Conservation (phyloP, 2,888 invertebrate genomes). For the Polymixis lichenea region DNA sequence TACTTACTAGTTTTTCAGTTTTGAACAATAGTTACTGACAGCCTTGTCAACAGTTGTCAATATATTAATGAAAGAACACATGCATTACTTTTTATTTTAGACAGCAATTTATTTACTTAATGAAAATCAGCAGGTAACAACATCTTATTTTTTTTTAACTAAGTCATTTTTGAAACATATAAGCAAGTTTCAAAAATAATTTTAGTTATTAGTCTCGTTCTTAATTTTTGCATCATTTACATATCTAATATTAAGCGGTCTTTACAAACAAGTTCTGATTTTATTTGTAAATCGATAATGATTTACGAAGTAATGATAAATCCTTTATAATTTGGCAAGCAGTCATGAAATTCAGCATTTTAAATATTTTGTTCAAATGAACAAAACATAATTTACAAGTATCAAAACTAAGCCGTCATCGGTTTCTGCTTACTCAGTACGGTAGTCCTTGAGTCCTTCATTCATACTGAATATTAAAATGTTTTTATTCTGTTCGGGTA, state of each 20-base stretch:
- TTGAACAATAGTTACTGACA: background rate
- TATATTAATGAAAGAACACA: background rate
- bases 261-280: constrained; percentile 21
- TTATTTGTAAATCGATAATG: constrained; percentile 8
- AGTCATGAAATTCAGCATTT: background rate
- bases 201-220: background rate
- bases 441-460: too few species aligned
- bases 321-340: background rate
- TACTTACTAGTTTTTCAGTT: background rate
- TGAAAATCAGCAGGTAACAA: background rate
- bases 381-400: constrained; percentile 17
- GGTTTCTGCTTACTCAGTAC: background rate
- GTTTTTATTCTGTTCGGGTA: background rate
- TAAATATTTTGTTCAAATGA: background rate
- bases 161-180: background rate
- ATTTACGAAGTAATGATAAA: constrained; percentile 9
- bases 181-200: background rate
- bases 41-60: background rate
- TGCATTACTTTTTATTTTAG: too few species aligned
- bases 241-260: background rate
- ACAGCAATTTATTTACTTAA: too few species aligned
- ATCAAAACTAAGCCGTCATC: constrained; percentile 32
- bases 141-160: too few species aligned
- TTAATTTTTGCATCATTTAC: background rate
- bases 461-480: background rate